Evolutionary conservation across 2,113 vertebrate species (phyloP).

Genomic region (Brachypodius melanocephalos): DNA sequence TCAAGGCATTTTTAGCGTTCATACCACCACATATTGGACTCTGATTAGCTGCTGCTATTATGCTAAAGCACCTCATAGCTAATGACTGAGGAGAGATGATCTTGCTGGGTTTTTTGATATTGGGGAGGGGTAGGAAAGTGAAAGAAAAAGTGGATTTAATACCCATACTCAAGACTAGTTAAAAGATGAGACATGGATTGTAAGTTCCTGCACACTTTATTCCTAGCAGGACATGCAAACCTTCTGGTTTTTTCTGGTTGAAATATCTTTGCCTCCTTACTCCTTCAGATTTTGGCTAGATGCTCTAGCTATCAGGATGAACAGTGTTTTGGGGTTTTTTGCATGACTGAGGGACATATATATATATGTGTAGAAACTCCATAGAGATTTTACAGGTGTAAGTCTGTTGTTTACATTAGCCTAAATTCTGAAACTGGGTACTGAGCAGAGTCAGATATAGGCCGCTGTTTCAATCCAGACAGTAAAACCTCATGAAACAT

Average conservation of each 20-base stretch:
- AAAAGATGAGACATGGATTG: neutral
- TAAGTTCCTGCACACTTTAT: neutral
- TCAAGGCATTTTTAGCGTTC: neutral
- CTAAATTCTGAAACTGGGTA: neutral
- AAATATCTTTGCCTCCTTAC: neutral
- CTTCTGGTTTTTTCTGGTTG: neutral
- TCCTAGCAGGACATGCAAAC: neutral
- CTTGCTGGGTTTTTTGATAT: neutral
- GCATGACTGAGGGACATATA: neutral
- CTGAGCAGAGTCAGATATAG: neutral
- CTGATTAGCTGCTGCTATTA: neutral
- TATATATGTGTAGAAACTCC: neutral
- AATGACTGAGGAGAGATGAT: neutral
- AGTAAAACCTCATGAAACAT: neutral
- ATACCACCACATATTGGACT: neutral
- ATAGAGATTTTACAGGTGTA: neutral
- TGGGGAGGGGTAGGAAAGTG: neutral
- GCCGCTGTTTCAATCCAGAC: neutral
- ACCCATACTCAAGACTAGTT: neutral
- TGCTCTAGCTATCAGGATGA: neutral
- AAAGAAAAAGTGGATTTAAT: neutral
- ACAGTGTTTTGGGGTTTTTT: neutral
- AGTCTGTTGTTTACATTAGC: neutral
- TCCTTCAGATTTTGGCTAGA: neutral
- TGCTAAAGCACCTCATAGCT: neutral